These are phyloP conservation scores for Tenebrosternarchus preto DNA, from an alignment of 2,113 vertebrate genomes.

Conservation along the genomic window DNA sequence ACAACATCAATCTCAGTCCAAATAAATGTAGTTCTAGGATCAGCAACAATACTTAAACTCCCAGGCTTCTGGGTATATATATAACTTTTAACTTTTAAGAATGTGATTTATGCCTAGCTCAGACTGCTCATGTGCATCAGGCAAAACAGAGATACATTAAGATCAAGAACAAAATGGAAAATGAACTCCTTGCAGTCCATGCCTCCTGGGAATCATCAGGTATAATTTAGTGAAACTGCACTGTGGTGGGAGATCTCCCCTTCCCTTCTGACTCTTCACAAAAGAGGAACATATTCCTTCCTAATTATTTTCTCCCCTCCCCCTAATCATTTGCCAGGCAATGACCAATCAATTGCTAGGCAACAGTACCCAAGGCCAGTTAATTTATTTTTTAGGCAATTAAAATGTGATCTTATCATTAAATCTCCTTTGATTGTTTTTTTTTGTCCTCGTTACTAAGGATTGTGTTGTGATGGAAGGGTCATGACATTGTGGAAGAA, in stretches of 20 bases:
- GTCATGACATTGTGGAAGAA: no score
- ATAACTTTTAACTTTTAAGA: no score
- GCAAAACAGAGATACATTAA: constrained; percentile 21
- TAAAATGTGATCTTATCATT: constrained; percentile 47
- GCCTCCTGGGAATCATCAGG: constrained; percentile 5
- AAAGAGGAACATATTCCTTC: constrained; percentile 11
- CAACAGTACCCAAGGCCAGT: constrained; percentile 27
- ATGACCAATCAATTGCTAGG: constrained; percentile 31
- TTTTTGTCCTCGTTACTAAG: not conserved
- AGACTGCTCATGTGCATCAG: constrained; percentile 31
- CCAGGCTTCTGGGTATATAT: no score
- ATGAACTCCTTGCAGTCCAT: not conserved
- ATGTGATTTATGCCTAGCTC: not conserved
- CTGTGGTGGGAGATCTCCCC: not conserved
- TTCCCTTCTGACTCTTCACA: constrained; percentile 8
- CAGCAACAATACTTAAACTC: no score
- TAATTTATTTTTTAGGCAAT: constrained; percentile 39
- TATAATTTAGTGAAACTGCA: constrained; percentile 18
- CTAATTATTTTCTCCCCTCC: not conserved
- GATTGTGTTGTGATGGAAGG: no score
- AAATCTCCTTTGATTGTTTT: constrained; percentile 55
- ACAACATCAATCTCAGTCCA: no score
- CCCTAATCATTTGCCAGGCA: not conserved
- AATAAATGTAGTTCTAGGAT: no score
- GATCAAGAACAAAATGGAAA: not conserved